Evolutionary conservation across 2,797 vertebrate species (phyloP).

Genomic region (Heliangelus exortis): DNA sequence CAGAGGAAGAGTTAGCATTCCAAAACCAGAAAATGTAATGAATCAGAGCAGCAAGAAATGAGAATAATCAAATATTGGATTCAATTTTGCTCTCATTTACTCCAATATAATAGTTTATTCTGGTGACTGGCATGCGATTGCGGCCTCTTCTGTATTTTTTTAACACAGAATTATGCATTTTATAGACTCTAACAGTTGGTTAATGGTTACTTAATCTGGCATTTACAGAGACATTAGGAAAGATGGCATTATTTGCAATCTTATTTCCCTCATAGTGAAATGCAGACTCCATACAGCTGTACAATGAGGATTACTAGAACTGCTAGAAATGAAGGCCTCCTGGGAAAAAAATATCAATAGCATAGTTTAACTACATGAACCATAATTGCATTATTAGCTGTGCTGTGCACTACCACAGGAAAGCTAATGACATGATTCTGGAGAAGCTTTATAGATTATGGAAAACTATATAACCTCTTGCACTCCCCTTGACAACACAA

Average conservation of each 20-base stretch:
- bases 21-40: neutral
- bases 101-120: neutral
- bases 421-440: constrained; percentile 68
- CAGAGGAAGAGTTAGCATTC: neutral
- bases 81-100: neutral
- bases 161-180: constrained; percentile 3
- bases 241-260: constrained; percentile 51
- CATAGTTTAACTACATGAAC: constrained; percentile 67
- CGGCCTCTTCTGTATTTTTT: neutral
- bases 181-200: constrained; percentile 50
- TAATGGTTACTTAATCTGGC: constrained; percentile 61
- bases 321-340: constrained; percentile 57
- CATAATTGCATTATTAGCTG: constrained; percentile 68
- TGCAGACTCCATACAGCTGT: constrained; percentile 33
- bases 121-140: neutral
- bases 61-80: neutral
- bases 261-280: constrained; percentile 46
- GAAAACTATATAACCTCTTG: constrained; percentile 62
- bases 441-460: constrained; percentile 66
- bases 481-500: constrained; percentile 38
- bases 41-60: neutral
- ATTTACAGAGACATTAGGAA: constrained; percentile 48
- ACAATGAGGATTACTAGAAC: constrained; percentile 57
- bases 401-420: constrained; percentile 40
- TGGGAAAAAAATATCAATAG: constrained; percentile 69